These are phyloP conservation scores for Malurus leucopterus DNA, from an alignment of 2,797 vertebrate genomes.

Conservation along the genomic window DNA sequence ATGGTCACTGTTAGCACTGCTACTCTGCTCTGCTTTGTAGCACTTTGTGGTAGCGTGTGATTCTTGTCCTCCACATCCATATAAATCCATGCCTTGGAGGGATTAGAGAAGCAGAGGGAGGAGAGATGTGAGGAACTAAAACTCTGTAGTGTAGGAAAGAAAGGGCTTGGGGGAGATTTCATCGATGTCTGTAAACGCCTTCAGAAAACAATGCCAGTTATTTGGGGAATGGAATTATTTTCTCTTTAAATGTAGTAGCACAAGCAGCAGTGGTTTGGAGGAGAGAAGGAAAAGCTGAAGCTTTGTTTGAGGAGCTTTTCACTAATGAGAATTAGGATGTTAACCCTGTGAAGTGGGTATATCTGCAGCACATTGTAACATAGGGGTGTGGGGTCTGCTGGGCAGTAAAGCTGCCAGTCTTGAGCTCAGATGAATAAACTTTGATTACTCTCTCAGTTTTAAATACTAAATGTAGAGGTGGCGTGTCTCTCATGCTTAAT, in stretches of 20 bases:
- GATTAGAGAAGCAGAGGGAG: background rate
- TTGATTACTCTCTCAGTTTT: background rate
- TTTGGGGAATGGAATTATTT: background rate
- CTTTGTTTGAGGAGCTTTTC: background rate
- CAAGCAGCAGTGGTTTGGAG: background rate
- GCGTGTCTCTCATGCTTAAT: background rate
- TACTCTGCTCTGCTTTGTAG: background rate
- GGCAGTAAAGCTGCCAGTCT: accelerated
- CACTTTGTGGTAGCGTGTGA: background rate
- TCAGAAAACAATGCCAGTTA: background rate
- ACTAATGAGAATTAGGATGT: background rate
- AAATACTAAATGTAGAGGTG: background rate
- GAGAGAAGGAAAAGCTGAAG: background rate
- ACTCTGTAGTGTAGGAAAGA: background rate
- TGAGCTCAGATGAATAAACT: background rate
- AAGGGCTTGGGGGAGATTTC: background rate
- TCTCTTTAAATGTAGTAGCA: background rate
- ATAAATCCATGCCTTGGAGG: background rate
- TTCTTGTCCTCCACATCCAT: background rate
- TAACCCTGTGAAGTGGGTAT: background rate
- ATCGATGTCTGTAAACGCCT: background rate
- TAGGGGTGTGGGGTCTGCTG: background rate
- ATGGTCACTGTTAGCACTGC: background rate
- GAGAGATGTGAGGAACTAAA: background rate
- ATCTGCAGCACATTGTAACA: accelerated